Evolutionary conservation across 2,113 vertebrate species (phyloP).

Genomic region (Hiodon alosoides): DNA sequence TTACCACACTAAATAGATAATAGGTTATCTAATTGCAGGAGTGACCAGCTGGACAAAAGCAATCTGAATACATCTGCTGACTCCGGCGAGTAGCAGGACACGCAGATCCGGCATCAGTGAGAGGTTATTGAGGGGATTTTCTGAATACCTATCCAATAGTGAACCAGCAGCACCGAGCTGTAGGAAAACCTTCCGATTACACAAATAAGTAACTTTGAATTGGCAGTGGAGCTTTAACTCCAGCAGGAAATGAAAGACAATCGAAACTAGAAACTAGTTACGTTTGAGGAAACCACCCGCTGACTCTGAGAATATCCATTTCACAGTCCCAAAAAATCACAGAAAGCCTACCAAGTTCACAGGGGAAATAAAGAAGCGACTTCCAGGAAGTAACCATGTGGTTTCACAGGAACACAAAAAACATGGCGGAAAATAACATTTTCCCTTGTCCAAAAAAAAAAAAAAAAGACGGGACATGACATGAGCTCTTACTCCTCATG

Average conservation of each 20-base stretch:
- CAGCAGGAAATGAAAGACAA: conserved; percentile 5
- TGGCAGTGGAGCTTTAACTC: conserved; percentile 17
- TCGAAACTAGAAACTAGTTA: no score
- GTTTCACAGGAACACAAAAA: not conserved
- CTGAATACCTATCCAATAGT: conserved; percentile 15
- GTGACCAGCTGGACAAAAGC: not conserved
- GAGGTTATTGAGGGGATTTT: conserved; percentile 11
- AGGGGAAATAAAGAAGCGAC: not conserved
- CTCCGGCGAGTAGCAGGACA: not conserved
- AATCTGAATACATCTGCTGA: not conserved
- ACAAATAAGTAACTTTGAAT: conserved; percentile 18
- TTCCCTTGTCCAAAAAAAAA: not conserved
- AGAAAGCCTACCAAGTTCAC: not conserved
- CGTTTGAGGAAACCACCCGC: no score
- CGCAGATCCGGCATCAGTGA: conserved; percentile 6
- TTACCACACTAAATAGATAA: no score
- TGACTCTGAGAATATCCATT: no score
- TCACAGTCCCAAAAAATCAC: not conserved
- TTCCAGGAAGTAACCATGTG: not conserved
- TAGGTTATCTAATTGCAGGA: no score
- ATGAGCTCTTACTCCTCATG: no score
- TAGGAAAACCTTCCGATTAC: conserved; percentile 16
- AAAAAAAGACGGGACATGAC: no score
- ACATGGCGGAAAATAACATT: not conserved
- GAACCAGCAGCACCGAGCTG: not conserved